Evolutionary conservation across 2,113 vertebrate genomes (phyloP).

Genomic region (Dissostichus mawsoni): DNA sequence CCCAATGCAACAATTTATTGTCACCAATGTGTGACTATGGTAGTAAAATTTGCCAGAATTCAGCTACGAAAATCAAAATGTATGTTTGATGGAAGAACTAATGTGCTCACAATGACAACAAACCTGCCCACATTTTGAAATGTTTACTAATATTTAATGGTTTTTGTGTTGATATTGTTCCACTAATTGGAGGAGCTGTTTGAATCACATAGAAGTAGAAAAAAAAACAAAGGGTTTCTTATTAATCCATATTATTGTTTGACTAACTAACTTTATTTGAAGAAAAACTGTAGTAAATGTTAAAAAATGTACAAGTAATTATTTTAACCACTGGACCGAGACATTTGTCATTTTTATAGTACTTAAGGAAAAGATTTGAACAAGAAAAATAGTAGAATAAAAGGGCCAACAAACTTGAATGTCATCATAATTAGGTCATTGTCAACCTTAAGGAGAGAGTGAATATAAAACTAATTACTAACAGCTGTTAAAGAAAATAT

Average conservation of each 20-base stretch:
- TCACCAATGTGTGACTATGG: not conserved
- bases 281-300: not conserved
- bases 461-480: not conserved
- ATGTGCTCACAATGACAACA: not conserved
- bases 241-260: not conserved
- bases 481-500: not conserved
- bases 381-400: too few species aligned
- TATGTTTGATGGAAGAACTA: not conserved
- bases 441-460: not conserved
- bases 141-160: not conserved
- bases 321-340: not conserved
- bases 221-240: too few species aligned
- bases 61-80: not conserved
- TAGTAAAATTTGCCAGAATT: not conserved
- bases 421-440: not conserved
- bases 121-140: not conserved
- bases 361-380: too few species aligned
- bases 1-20: not conserved
- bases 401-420: not conserved
- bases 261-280: not conserved
- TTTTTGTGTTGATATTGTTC: not conserved
- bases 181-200: not conserved
- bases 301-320: too few species aligned
- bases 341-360: not conserved
- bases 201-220: not conserved